phyloP scores from a whole-genome alignment of 2,797 vertebrate species.

The Aeoliscus strigatus region DNA sequence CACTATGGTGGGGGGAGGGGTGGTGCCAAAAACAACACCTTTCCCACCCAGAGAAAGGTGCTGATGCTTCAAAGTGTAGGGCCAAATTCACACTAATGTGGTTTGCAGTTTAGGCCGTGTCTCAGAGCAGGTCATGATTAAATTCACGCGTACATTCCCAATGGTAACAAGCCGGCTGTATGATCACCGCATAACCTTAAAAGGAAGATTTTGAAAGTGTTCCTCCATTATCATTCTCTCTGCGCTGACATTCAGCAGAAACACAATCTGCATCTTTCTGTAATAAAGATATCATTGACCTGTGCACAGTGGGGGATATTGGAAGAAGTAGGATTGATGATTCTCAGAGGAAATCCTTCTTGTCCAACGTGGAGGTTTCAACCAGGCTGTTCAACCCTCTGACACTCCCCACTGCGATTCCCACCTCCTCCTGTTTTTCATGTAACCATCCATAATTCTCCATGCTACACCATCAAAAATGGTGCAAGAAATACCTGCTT shows the following conservation, averaged over 20 bases:
- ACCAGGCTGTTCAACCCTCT: too few relatives aligned
- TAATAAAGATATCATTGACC: constrained; percentile 76
- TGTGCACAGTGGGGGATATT: constrained; percentile 46
- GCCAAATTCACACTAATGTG: constrained; percentile 65
- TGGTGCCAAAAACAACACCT: constrained; percentile 60
- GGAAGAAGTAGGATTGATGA: constrained; percentile 64
- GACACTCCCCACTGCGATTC: too few relatives aligned
- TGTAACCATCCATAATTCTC: too few relatives aligned
- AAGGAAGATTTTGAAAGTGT: constrained; percentile 39
- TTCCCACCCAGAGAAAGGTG: constrained; percentile 57
- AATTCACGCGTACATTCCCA: constrained; percentile 60
- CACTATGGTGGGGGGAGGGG: constrained; percentile 39
- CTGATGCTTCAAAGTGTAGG: constrained; percentile 75
- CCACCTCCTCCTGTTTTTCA: too few relatives aligned
- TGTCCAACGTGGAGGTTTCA: constrained; percentile 20
- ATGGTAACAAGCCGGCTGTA: constrained; percentile 38
- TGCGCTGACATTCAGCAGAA: constrained; percentile 35
- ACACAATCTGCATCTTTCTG: constrained; percentile 66
- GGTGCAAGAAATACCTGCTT: too few relatives aligned
- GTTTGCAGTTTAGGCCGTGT: constrained; percentile 69
- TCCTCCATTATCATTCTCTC: constrained; percentile 51
- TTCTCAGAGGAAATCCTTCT: constrained; percentile 57
- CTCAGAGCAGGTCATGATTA: constrained; percentile 66
- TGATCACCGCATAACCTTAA: constrained; percentile 25
- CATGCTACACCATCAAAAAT: too few relatives aligned